phyloP scores from a whole-genome alignment of 2,113 vertebrate genomes.

The Isichthys henryi region DNA sequence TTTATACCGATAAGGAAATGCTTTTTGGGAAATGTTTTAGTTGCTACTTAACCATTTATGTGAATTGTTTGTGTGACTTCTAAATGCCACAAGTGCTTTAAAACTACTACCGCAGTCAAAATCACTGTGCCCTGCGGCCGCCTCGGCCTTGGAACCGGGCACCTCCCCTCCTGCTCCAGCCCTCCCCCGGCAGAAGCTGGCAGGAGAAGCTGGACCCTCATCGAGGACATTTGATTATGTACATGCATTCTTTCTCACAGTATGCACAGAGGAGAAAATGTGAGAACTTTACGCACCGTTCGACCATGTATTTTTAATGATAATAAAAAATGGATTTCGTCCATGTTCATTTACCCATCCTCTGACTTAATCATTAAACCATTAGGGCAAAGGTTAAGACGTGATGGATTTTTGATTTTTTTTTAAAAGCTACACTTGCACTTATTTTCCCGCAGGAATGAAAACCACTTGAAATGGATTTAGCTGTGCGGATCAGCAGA shows the following conservation, averaged over 20 bases:
- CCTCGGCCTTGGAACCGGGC: neutral
- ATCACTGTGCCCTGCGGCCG: neutral
- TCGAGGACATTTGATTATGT: neutral
- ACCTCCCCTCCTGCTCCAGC: neutral
- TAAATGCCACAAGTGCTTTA: neutral
- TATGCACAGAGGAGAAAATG: neutral
- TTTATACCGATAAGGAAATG: neutral
- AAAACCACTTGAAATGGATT: neutral
- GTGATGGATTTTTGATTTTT: neutral
- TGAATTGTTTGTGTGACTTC: neutral
- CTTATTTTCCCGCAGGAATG: neutral
- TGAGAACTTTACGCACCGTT: neutral
- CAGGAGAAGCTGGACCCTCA: neutral
- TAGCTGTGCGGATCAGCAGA: neutral
- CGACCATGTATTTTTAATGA: neutral
- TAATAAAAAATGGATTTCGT: neutral
- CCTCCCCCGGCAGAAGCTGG: neutral
- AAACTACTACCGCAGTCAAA: slow-evolving; percentile 3
- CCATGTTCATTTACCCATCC: neutral
- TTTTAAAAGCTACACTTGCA: neutral
- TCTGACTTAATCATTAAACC: no score
- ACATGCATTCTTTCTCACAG: neutral
- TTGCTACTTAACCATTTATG: neutral
- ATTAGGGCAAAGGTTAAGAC: no score
- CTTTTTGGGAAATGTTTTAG: neutral